Percentiles rank a stretch among this genome's conserved stretches.
Conservation (phyloP, 2,888 invertebrate species). For the Monopis laevigella region DNA sequence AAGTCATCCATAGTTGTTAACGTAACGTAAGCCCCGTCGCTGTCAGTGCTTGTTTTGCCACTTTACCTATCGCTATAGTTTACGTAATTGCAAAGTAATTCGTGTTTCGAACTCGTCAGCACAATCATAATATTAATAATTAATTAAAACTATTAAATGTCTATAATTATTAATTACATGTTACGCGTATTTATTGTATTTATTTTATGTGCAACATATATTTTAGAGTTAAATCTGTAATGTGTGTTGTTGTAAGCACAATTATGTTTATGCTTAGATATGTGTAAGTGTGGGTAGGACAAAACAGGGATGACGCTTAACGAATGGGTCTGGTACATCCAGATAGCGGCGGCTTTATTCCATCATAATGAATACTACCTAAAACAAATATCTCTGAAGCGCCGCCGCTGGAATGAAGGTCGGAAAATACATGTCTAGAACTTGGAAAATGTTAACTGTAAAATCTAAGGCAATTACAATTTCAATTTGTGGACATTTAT, state of each 20-base stretch:
- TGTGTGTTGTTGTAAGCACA: conserved; percentile 58
- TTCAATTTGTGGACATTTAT: no score
- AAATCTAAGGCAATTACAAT: no score
- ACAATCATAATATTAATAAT: conserved; percentile 1
- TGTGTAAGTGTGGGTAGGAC: conserved; percentile 36
- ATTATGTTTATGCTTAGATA: conserved; percentile 26
- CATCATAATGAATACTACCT: no score
- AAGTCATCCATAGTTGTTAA: conserved; percentile 51
- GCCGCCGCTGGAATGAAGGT: no score
- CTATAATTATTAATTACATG: not conserved
- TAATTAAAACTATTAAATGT: conserved; percentile 3
- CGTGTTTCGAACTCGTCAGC: conserved; percentile 4
- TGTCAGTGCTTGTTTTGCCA: conserved; percentile 11
- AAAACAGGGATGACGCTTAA: conserved; percentile 39
- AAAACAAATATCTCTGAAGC: no score
- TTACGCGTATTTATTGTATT: no score
- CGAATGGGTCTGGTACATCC: not conserved
- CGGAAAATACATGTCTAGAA: no score
- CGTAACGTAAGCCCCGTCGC: not conserved
- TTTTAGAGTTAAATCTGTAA: conserved; percentile 19
- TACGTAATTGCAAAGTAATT: no score
- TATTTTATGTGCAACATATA: conserved; percentile 32
- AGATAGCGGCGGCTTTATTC: no score
- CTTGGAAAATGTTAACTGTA: no score
- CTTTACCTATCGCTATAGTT: conserved; percentile 6